Evolutionary conservation across 2,888 invertebrate genomes (phyloP).

Genomic region (Chaetoderma sp.): DNA sequence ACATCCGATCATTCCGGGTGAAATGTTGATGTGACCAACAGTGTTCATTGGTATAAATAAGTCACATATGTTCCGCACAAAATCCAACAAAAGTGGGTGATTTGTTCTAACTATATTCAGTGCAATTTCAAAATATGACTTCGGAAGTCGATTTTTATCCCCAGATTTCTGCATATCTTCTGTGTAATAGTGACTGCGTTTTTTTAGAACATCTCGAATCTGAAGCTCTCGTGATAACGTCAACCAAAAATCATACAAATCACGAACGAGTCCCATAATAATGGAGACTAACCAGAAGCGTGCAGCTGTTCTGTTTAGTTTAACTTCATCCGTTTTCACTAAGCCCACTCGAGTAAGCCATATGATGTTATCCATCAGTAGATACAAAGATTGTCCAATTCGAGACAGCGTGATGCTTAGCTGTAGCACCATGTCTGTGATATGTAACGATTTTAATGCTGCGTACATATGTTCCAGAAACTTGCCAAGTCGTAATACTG

Average conservation of each 20-base stretch:
- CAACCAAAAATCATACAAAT: conserved; percentile 79
- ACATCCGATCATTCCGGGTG: conserved; percentile 82
- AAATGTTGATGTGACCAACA: conserved; percentile 82
- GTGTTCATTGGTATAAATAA: conserved; percentile 87
- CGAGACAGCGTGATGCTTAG: conserved; percentile 83
- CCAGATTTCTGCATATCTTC: conserved; percentile 28
- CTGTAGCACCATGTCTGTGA: conserved; percentile 80
- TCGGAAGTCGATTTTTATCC: conserved; percentile 43
- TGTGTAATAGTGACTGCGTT: conserved; percentile 41
- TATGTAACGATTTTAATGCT: conserved; percentile 79
- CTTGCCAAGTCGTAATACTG: conserved; percentile 88
- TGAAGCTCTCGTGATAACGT: conserved; percentile 43
- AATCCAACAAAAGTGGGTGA: conserved; percentile 78
- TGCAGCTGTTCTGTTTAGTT: conserved; percentile 77
- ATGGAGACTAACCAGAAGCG: conserved; percentile 88
- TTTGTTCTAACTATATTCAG: conserved; percentile 46
- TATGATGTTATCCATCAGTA: conserved; percentile 87
- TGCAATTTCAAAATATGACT: conserved; percentile 73
- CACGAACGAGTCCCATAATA: conserved; percentile 82
- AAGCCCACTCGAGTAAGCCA: conserved; percentile 78
- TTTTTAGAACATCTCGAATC: conserved; percentile 25
- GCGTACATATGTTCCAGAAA: conserved; percentile 85
- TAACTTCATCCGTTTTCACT: conserved; percentile 77
- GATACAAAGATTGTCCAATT: conserved; percentile 82
- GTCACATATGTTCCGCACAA: conserved; percentile 87